phyloP scores from a whole-genome alignment of 2,888 invertebrate species.

The Cataglyphis altisquamis region DNA sequence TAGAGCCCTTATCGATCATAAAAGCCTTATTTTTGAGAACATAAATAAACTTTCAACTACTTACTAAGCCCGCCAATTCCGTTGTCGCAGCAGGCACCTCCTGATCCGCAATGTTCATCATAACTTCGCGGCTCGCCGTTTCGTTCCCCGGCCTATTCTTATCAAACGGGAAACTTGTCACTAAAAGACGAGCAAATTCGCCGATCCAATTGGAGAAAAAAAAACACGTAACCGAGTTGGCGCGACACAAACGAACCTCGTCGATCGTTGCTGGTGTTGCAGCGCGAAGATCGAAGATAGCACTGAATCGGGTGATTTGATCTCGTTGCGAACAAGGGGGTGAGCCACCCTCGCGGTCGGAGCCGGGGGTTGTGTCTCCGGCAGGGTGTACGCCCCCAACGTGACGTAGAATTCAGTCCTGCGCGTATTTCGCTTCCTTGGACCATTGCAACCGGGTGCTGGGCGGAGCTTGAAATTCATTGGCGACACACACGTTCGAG shows the following conservation, averaged over 20 bases:
- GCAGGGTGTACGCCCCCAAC: slow-evolving; percentile 80
- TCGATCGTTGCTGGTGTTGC: slow-evolving; percentile 50
- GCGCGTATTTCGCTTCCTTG: slow-evolving; percentile 75
- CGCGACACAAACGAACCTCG: slow-evolving; percentile 15
- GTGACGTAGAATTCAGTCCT: slow-evolving; percentile 78
- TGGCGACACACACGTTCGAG: slow-evolving; percentile 61
- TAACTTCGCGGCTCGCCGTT: slow-evolving; percentile 46
- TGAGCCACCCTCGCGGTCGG: slow-evolving; percentile 68
- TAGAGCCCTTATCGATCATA: too few relatives aligned
- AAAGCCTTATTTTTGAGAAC: neutral
- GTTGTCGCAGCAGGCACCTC: slow-evolving; percentile 80
- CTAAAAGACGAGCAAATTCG: neutral
- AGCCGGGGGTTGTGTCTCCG: slow-evolving; percentile 77
- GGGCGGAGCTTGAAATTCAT: slow-evolving; percentile 80
- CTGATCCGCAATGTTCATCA: slow-evolving; percentile 81
- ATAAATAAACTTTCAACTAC: slow-evolving; percentile 41
- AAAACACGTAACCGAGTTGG: slow-evolving; percentile 1
- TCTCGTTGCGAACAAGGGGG: slow-evolving; percentile 69
- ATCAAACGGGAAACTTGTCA: slow-evolving; percentile 36
- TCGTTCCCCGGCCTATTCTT: slow-evolving; percentile 17
- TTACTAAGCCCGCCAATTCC: slow-evolving; percentile 80
- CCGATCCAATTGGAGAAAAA: neutral
- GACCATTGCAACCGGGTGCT: slow-evolving; percentile 68
- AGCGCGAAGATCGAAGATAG: slow-evolving; percentile 76
- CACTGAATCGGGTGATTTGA: slow-evolving; percentile 81